A percentile compares a stretch with the other conserved stretches of the same genome.
Evolutionary conservation across 2,888 invertebrate genomes (phyloP).

Genomic region (Drosophila helvetica): DNA sequence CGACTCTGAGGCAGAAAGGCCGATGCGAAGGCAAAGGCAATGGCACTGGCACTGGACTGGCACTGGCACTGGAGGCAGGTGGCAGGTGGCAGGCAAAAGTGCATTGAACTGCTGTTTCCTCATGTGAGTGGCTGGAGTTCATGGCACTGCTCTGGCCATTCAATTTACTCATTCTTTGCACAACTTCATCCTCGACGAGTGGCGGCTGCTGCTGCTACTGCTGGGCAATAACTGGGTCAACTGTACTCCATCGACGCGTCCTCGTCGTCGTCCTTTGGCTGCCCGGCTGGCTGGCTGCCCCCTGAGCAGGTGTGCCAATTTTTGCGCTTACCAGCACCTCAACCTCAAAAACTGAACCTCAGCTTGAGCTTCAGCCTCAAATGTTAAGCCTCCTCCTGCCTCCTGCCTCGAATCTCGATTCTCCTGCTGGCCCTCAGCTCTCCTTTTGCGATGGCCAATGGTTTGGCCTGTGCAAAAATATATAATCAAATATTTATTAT

Average conservation of each 20-base stretch:
- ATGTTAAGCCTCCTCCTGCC: background rate
- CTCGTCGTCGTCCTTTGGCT: background rate
- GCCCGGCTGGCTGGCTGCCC: slow-evolving; percentile 14
- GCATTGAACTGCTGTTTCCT: slow-evolving; percentile 65
- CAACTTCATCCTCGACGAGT: slow-evolving; percentile 21
- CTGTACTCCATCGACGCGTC: slow-evolving; percentile 50
- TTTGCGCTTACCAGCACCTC: slow-evolving; percentile 36
- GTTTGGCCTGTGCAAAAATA: slow-evolving; percentile 37
- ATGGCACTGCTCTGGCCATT: slow-evolving; percentile 63
- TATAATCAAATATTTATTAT: slow-evolving; percentile 76
- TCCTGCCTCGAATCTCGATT: background rate
- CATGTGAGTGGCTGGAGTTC: slow-evolving; percentile 46
- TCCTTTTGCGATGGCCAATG: background rate
- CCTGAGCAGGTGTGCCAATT: slow-evolving; percentile 59
- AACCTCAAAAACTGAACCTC: slow-evolving; percentile 21
- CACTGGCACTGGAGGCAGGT: background rate
- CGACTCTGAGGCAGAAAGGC: background rate
- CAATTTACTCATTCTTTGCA: slow-evolving; percentile 65
- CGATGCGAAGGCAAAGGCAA: background rate
- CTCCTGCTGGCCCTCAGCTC: background rate
- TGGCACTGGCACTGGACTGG: background rate
- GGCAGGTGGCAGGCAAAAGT: slow-evolving; percentile 39
- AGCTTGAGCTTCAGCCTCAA: background rate
- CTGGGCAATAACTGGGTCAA: slow-evolving; percentile 67
- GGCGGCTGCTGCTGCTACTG: slow-evolving; percentile 12